Evolutionary conservation across 2,113 vertebrate species (phyloP).

Genomic region (Poicephalus meyeri): DNA sequence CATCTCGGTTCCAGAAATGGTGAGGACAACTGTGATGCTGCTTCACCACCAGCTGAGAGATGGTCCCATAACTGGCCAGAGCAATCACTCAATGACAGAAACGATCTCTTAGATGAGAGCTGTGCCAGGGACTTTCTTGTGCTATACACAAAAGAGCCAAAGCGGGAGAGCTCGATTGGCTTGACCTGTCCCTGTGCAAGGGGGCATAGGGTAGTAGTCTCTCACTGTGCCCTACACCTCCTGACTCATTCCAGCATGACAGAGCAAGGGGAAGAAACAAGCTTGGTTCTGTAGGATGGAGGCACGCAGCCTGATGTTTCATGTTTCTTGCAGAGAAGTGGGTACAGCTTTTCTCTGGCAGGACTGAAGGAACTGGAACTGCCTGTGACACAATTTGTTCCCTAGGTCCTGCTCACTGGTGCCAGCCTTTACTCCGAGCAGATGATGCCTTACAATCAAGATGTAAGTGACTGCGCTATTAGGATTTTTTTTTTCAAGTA

Average conservation of each 20-base stretch:
- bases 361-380: not conserved
- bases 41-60: conserved; percentile 4
- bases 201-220: not conserved
- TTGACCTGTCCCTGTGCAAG: not conserved
- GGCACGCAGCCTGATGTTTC: not conserved
- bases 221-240: not conserved
- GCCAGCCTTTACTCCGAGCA: not conserved
- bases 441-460: not conserved
- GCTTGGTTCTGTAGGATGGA: not conserved
- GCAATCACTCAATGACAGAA: not conserved
- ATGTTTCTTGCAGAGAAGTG: not conserved
- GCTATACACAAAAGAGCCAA: not conserved
- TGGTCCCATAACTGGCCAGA: not conserved
- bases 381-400: not conserved
- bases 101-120: not conserved
- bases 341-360: not conserved
- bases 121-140: not conserved
- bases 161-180: not conserved
- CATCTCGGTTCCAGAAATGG: not conserved
- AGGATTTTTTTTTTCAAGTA: not conserved
- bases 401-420: not conserved
- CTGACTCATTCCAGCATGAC: not conserved
- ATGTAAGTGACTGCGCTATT: not conserved
- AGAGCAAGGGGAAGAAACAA: not conserved
- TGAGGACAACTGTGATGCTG: not conserved